Base-by-base conservation (phyloP, 2,113 vertebrate genomes). In the Macquaria ambigua region DNA sequence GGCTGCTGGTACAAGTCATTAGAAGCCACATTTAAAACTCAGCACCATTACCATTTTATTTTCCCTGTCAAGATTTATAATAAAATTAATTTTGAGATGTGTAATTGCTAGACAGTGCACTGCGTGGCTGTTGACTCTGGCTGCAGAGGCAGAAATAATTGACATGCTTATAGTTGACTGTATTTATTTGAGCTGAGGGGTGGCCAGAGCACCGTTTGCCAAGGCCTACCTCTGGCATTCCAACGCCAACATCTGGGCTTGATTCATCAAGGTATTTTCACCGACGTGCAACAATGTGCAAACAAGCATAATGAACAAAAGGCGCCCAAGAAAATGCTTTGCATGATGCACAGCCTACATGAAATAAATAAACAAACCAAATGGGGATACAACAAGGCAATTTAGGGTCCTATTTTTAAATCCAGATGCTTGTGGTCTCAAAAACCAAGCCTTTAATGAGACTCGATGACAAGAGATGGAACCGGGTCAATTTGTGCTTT, bases 241-340 rank as follows among this genome's bases (percentile, higher is more conserved):
- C 63, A 84, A 6, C 79, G 46, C 75, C 25, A 0, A 94, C 95
- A 95, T 95, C 94, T 95, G 94, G 92, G 83, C 90, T 84, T 91
- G 74, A 93, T 94, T 93, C 88, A 89, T 84, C 61, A 92, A 94
- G 90, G 92, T 93, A 94, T 91, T 95, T 90, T 73, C 55, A 77
- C 72, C 69, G 61, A 81, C 81, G 79, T 85, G 78, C 81, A 93
- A 91, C 84, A 92, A 86, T 48, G 74, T 90, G 88, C 90, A 94
- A 94, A 92, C 89, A 92, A 91, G 82, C 61, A 10, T 85, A 88
- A 91, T 91, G 81, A 87, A 89, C 75, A 82, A 91, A 93, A 88
- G 68, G 2, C 25, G 9, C 64, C 77, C 18, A 1, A 80, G 69
- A 84, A 91, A 84, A 86, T 62, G 77, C 71, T 87, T 83, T 58